phyloP scores from a whole-genome alignment of 2,888 invertebrate genomes.

The Lithophane ornitopus region DNA sequence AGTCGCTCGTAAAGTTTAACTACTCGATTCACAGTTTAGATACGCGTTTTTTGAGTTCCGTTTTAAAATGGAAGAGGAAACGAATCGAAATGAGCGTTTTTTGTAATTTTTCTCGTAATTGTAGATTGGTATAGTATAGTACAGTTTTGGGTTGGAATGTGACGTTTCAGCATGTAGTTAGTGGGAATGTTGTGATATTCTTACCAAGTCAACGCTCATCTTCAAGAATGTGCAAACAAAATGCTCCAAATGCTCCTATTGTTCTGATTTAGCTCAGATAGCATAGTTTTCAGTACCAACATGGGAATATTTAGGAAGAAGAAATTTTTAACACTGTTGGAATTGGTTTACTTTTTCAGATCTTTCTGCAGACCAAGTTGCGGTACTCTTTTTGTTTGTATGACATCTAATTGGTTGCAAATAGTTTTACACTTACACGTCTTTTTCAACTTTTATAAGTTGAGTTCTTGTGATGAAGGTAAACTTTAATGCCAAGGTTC shows the following conservation, averaged over 20 bases:
- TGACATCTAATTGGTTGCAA: background rate
- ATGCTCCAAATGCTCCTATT: background rate
- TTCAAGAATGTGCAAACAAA: background rate
- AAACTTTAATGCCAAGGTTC: background rate
- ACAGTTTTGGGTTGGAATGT: background rate
- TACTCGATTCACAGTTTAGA: slow-evolving; percentile 65
- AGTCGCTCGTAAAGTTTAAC: slow-evolving; percentile 66
- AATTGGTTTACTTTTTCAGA: background rate
- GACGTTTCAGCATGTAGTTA: background rate
- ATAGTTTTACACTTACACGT: background rate
- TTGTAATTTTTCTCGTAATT: slow-evolving; percentile 6
- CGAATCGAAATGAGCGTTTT: background rate
- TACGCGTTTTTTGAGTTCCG: slow-evolving; percentile 60
- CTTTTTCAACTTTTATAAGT: background rate
- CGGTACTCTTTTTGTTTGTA: too few relatives aligned
- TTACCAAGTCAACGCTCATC: background rate
- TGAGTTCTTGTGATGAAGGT: background rate
- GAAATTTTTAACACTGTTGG: background rate
- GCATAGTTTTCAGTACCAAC: background rate
- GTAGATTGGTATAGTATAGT: background rate
- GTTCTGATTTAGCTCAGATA: background rate
- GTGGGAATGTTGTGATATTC: background rate
- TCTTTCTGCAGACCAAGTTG: background rate
- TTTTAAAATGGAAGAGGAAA: slow-evolving; percentile 15
- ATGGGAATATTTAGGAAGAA: background rate